Evolutionary conservation across 1,140 invertebrate genomes (phyloP).

Genomic region (Nasonia longicornis): DNA sequence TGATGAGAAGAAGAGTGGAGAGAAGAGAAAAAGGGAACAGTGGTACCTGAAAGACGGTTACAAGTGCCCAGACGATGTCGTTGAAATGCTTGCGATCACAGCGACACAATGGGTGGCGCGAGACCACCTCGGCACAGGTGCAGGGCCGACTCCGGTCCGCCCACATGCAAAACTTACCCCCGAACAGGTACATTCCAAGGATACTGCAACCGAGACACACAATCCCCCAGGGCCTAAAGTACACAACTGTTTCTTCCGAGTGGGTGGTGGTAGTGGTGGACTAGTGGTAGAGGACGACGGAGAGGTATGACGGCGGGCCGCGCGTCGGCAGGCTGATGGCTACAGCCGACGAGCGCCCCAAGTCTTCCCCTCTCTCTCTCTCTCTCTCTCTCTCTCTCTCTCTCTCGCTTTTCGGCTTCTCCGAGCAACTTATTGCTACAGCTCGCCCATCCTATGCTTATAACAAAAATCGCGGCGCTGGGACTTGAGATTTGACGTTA

Average conservation of each 20-base stretch:
- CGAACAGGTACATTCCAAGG: slow-evolving; percentile 98
- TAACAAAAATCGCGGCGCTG: background rate
- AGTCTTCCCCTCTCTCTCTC: background rate
- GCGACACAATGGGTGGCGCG: slow-evolving; percentile 87
- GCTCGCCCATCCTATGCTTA: slow-evolving; percentile 25
- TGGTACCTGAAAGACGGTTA: slow-evolving; percentile 96
- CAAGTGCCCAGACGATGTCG: slow-evolving; percentile 95
- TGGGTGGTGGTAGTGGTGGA: background rate
- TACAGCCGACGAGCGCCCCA: background rate
- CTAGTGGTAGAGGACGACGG: background rate
- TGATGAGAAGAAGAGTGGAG: slow-evolving; percentile 41
- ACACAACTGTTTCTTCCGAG: slow-evolving; percentile 45
- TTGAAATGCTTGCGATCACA: slow-evolving; percentile 98
- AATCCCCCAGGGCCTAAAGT: slow-evolving; percentile 64
- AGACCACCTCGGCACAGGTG: slow-evolving; percentile 90
- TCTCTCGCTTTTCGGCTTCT: background rate
- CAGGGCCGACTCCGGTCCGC: slow-evolving; percentile 88
- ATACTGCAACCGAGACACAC: slow-evolving; percentile 80
- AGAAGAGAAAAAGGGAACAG: slow-evolving; percentile 52
- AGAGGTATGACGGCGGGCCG: background rate
- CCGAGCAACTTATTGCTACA: background rate
- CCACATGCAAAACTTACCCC: slow-evolving; percentile 98
- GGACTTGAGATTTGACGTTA: background rate
- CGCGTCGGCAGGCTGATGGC: background rate
- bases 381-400: background rate